Evolutionary conservation across 2,113 vertebrate genomes (phyloP), one percentile per base, ranked within the genome.

Genomic region (Aptenodytes patagonicus): DNA sequence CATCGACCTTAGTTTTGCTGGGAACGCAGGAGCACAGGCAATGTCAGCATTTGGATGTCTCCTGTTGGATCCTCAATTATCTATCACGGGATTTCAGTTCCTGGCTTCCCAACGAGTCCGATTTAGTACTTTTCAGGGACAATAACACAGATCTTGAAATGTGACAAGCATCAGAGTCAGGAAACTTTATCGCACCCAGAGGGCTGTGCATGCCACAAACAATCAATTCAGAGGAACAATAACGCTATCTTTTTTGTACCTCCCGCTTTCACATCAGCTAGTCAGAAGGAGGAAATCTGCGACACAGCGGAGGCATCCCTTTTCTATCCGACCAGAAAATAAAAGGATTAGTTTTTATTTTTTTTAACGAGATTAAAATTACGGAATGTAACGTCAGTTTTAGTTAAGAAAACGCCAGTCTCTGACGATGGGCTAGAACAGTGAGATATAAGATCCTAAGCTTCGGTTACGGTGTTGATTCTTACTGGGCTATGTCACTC

Each of bases 151-250:
- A 76, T 91, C 70, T 87, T 28, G 77, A 76, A 89, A 76, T 62
- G 70, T 87, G 94, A 89, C 94, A 91, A 54, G 85, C 81, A n/a
- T 72, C 80, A 52, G 83, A 91, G 77, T 17, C 61, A 54, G 81
- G 66, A 75, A 93, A 66, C 47, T 86, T 88, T 70, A 90, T 94
- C 55, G 0, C 71, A 66, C 87, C 81, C 93, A 4, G 70, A 85
- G 87, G 94, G 84, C 93, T 86, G 54, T 46, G 64, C 87, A 46
- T 66, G 85, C 83, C 89, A 42, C 26, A 72, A 52, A 69, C 77
- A 95, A 60, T 78, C 83, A 91, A 93, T 84, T 58, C 89, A 84
- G 77, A 80, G 91, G 66, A 93, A 90, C 91, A 96, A 90, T 46
- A 85, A 49, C 66, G 62, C 21, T 34, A 62, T 95, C 54, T n/a